Evolutionary conservation across 2,888 invertebrate genomes (phyloP).

Genomic region (Melieria crassipennis): DNA sequence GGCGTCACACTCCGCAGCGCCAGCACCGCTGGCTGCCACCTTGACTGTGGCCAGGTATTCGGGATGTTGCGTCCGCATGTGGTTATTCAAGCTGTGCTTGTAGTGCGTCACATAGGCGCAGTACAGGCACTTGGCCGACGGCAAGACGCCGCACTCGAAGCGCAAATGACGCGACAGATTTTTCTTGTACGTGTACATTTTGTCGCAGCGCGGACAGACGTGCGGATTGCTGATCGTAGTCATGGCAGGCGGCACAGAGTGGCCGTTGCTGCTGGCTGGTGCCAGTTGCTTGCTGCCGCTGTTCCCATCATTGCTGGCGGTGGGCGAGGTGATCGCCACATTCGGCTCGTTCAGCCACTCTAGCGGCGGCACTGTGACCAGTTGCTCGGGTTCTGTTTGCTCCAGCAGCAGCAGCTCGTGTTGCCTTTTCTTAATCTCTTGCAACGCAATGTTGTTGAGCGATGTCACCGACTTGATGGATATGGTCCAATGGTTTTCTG

Average conservation of each 20-base stretch:
- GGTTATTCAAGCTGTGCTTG: constrained; percentile 68
- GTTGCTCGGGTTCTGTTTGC: constrained; percentile 30
- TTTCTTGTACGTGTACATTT: constrained; percentile 70
- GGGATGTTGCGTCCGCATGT: constrained; percentile 65
- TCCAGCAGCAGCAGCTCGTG: constrained; percentile 25
- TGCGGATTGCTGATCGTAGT: constrained; percentile 43
- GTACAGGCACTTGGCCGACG: constrained; percentile 69
- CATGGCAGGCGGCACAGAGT: neutral
- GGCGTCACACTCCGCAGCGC: no score
- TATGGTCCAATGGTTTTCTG: constrained; percentile 59
- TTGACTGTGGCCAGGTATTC: constrained; percentile 22
- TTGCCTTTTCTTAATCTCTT: constrained; percentile 43
- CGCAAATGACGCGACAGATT: constrained; percentile 70
- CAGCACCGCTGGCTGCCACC: no score
- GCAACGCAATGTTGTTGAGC: constrained; percentile 56
- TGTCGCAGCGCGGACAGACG: constrained; percentile 69
- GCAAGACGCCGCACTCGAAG: constrained; percentile 71
- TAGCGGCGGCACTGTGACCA: neutral
- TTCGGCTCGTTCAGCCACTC: constrained; percentile 3
- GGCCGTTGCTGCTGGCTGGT: neutral
- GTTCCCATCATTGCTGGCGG: neutral
- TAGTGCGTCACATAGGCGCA: constrained; percentile 69
- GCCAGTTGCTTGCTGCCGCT: neutral
- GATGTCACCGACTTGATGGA: constrained; percentile 64
- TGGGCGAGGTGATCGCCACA: neutral